Conservation (phyloP, 2,113 vertebrate species). For the Symphodus melops region DNA sequence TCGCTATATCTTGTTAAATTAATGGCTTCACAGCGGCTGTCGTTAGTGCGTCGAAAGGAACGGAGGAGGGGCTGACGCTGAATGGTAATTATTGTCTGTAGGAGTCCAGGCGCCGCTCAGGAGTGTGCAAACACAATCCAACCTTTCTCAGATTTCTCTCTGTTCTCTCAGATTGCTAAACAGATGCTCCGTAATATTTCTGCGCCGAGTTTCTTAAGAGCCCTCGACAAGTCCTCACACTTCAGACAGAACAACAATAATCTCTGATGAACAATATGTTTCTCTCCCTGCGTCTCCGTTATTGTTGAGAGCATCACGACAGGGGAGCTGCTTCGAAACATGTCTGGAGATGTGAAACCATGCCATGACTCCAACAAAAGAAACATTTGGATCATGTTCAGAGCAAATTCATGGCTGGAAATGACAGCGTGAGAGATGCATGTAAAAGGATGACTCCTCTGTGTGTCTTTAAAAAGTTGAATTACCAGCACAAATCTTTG, state of each 20-base stretch:
- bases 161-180: conserved; percentile 46
- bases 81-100: conserved; percentile 50
- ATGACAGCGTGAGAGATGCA: not conserved
- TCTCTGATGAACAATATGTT: not conserved
- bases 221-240: conserved; percentile 28
- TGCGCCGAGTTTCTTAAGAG: conserved; percentile 16
- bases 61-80: conserved; percentile 15
- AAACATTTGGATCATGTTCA: conserved; percentile 1
- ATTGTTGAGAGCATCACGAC: not conserved
- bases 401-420: not conserved
- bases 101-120: conserved; percentile 23
- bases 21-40: conserved; percentile 53
- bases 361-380: not conserved
- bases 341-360: not conserved
- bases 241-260: conserved; percentile 29
- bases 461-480: not conserved
- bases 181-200: conserved; percentile 48
- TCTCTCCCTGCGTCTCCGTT: not conserved
- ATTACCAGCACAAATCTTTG: conserved; percentile 15
- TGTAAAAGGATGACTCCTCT: not conserved
- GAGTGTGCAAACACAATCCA: conserved; percentile 46
- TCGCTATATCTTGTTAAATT: conserved; percentile 70
- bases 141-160: conserved; percentile 41
- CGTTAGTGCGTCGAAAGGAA: conserved; percentile 29
- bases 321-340: not conserved